Base-by-base conservation (phyloP, 2,797 vertebrate genomes). In the Halcyon badia region DNA sequence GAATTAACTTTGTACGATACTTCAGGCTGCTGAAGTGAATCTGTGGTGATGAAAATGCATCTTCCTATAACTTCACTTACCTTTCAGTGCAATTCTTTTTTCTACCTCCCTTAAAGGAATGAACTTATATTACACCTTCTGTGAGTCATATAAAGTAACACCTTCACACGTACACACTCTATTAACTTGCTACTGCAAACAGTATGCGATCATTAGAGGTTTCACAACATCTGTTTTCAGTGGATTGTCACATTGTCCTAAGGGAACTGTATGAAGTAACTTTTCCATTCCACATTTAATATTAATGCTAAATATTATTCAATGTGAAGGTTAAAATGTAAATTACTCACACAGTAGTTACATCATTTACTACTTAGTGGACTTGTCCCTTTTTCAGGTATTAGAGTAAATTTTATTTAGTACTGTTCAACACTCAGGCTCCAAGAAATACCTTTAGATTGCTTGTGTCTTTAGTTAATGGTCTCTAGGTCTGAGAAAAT, bases 151-250 rank as follows among this genome's bases (percentile, higher is more conserved):
- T 65, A 52, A 76, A 57, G 64, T 77, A 87, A 11, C 66, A 81
- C 89, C 91, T 65, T 37, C 65, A 84, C 15, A 15, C 61, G n/a
- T n/a, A 70, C 13, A 49, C 83, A 41, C 62, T 69, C 54, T 48
- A 64, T 89, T 93, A 62, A 94, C 92, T 78, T 84, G 52, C 57
- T 86, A 14, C 62, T 71, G 57, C 33, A 66, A 86, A 88, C 20
- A 70, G 28, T 83, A 77, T 22, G 33, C 46, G 61, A 75, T 57
- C 49, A 69, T 57, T 75, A 79, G 22, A 80, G 21, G 28, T 94
- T 89, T 26, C 52, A 88, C 56, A 82, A 65, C 71, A 88, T 75
- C 28, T 89, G 25, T 57, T 88, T 90, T 93, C 85, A 86, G 89
- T 76, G 48, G 71, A 61, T 62, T 44, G 42, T 71, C 66, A 44